Base-by-base conservation (phyloP, 2,113 vertebrate genomes). In the Gymnocephalus cernua region DNA sequence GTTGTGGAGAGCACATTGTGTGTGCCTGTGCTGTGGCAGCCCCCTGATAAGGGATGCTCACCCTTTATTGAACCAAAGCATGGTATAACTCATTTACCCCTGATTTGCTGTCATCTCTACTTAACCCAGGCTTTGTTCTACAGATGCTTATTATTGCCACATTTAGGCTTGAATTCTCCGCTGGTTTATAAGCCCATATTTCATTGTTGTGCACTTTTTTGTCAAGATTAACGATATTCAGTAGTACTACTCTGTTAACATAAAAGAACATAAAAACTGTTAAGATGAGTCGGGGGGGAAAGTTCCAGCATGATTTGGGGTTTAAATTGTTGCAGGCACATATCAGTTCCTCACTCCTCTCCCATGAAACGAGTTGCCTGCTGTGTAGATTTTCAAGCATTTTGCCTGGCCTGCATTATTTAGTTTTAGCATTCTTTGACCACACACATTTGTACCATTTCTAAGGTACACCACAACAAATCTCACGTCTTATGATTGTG, bases 21-120 rank as follows among this genome's bases (percentile, higher is more conserved):
- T 87, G 68, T 59, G 82, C 50, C 57, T 80, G 77, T 82, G 72
- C 63, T 82, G 51, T 91, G 82, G 88, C 87, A 79, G 63, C 74
- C 51, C 74, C 41, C 85, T 83, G 92, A 95, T 94, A 95, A 94
- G 92, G 63, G 73, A 82, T 50, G 54, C 73, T 76, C 45, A 44
- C 53, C 53, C 35, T 88, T 91, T 85, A 87, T 83, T 87, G 76
- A 88, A 86, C 57, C 44, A 58, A 21, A 74, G 66, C 38, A 56
- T 62, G 18, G 35, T 74, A 58, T 66, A 82, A 84, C 80, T 83
- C 75, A 73, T 89, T 77, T 77, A 69, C 74, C 51, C 72, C 50
- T 63, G 44, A 77, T 82, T 81, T 67, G 48, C 67, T 68, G 54
- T 64, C 71, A 76, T 79, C 57, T 74, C 45, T 58, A 13, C 69